phyloP scores from a whole-genome alignment of 2,888 invertebrate genomes.

The Callyntrura sp. region DNA sequence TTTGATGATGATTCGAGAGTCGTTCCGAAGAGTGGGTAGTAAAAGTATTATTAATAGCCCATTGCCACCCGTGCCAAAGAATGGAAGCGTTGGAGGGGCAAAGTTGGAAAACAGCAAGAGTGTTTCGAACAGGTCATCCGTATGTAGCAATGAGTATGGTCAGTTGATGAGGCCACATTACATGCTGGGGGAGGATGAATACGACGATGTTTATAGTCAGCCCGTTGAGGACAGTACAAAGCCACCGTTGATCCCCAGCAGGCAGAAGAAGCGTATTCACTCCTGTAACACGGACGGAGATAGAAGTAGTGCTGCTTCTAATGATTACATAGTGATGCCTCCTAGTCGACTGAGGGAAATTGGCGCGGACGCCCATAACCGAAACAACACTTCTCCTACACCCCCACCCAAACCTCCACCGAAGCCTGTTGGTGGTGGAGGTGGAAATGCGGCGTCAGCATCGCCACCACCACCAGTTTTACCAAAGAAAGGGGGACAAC shows the following conservation, averaged over 20 bases:
- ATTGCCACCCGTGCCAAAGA: slow-evolving; percentile 90
- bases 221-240: slow-evolving; percentile 86
- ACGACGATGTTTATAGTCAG: slow-evolving; percentile 91
- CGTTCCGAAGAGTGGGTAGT: slow-evolving; percentile 72
- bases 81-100: slow-evolving; percentile 2
- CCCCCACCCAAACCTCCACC: slow-evolving; percentile 75
- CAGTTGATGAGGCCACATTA: slow-evolving; percentile 85
- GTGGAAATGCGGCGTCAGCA: slow-evolving; percentile 22
- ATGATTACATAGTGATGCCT: slow-evolving; percentile 83
- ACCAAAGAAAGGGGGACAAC: slow-evolving; percentile 65
- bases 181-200: slow-evolving; percentile 85
- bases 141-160: slow-evolving; percentile 86
- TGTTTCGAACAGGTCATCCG: slow-evolving; percentile 83
- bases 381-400: slow-evolving; percentile 38
- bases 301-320: slow-evolving; percentile 32
- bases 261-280: slow-evolving; percentile 58
- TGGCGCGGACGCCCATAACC: slow-evolving; percentile 69
- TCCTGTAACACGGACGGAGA: slow-evolving; percentile 24
- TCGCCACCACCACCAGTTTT: slow-evolving; percentile 78
- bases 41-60: slow-evolving; percentile 88
- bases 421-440: slow-evolving; percentile 55
- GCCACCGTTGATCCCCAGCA: slow-evolving; percentile 81
- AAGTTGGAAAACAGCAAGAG: slow-evolving; percentile 62
- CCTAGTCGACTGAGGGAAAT: slow-evolving; percentile 81
- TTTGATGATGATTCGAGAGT: slow-evolving; percentile 75